Percentiles rank a stretch among this genome's conserved stretches.
Evolutionary conservation across 2,797 vertebrate genomes (phyloP).

Genomic region (Coluber constrictor): DNA sequence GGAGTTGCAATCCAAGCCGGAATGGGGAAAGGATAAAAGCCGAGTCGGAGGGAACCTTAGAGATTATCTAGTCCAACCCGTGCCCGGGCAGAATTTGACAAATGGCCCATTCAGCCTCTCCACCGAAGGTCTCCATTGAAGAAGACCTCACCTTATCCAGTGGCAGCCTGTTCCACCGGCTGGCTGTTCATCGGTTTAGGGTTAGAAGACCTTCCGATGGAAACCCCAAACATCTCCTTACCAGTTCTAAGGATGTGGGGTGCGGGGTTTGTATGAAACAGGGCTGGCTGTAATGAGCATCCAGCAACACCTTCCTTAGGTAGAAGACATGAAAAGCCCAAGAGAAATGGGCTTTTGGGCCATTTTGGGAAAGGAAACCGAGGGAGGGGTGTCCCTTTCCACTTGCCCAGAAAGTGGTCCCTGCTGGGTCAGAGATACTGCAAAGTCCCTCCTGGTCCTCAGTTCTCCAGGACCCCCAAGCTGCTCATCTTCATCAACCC

Average conservation of each 20-base stretch:
- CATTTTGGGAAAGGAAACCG: no score
- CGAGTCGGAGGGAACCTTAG: background rate
- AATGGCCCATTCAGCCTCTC: background rate
- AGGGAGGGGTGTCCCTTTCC: no score
- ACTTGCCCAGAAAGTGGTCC: background rate
- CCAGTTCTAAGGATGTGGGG: background rate
- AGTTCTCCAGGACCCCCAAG: background rate
- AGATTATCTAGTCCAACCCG: background rate
- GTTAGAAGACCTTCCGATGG: background rate
- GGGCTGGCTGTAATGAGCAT: no score
- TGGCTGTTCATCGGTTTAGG: background rate
- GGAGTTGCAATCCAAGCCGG: background rate
- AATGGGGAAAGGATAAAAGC: background rate
- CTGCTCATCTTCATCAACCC: background rate
- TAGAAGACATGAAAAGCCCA: no score
- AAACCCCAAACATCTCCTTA: background rate
- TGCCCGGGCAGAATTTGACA: background rate
- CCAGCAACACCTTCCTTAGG: no score
- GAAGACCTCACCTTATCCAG: background rate
- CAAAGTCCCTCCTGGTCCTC: background rate
- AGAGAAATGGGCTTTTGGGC: no score
- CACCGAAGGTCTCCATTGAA: background rate
- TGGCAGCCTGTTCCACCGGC: background rate
- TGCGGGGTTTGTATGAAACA: no score
- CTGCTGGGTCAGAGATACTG: no score